Percentiles rank a stretch among this genome's conserved stretches.
phyloP scores from a whole-genome alignment of 2,113 vertebrate species.

The Cyanistes caeruleus region DNA sequence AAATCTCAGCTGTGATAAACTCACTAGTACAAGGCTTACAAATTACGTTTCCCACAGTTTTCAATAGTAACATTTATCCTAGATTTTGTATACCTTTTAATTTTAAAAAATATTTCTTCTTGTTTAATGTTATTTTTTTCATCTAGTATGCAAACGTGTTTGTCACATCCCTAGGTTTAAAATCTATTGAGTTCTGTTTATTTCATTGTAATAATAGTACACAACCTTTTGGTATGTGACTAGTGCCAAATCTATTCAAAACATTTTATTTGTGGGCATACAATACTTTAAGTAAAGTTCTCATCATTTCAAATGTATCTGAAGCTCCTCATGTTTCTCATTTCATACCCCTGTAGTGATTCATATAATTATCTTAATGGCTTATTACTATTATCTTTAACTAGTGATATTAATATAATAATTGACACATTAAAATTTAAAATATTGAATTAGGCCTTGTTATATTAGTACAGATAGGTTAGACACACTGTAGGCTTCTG shows the following conservation, averaged over 20 bases:
- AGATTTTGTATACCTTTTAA: neutral
- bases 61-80: neutral
- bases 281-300: conserved; percentile 58
- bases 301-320: neutral
- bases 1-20: neutral
- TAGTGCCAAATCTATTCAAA: conserved; percentile 39
- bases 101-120: neutral
- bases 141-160: neutral
- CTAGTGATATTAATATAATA: conserved; percentile 46
- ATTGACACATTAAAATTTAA: conserved; percentile 30
- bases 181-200: neutral
- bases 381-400: conserved; percentile 37
- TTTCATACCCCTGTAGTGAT: conserved; percentile 58
- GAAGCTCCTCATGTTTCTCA: conserved; percentile 4
- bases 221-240: neutral
- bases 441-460: conserved; percentile 9
- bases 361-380: conserved; percentile 51
- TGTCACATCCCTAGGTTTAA: neutral
- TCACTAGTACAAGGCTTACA: neutral
- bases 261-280: conserved; percentile 27
- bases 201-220: neutral
- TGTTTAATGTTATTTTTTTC: neutral
- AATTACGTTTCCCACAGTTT: neutral
- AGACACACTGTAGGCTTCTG: neutral
- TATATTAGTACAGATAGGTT: neutral